A percentile compares a stretch with the other conserved stretches of the same genome.
These are phyloP conservation scores for Remorina albescens DNA, from an alignment of 2,797 vertebrate species.

Conservation along the genomic window DNA sequence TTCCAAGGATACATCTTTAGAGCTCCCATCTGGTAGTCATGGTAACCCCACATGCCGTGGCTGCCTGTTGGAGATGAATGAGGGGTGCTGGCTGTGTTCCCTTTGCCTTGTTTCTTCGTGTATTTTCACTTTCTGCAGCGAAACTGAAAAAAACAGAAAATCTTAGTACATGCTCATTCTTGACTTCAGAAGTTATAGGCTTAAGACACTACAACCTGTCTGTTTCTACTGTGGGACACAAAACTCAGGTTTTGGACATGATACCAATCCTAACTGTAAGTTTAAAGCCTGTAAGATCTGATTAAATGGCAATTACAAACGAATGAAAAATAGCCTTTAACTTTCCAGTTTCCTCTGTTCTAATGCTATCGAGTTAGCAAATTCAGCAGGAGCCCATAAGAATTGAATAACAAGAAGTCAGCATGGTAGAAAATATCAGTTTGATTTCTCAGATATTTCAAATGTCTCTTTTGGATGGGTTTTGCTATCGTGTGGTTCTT, in stretches of 20 bases:
- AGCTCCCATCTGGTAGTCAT: conserved; percentile 90
- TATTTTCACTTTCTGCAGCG: conserved; percentile 81
- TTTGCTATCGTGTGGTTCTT: neutral
- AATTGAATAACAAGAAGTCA: no score
- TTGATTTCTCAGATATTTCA: no score
- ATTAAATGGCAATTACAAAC: neutral
- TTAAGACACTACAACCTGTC: neutral
- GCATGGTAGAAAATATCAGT: no score
- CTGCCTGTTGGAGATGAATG: conserved; percentile 88
- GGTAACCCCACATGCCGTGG: conserved; percentile 89
- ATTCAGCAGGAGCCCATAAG: no score
- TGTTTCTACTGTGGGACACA: neutral
- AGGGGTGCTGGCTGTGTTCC: conserved; percentile 85
- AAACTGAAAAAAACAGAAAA: conserved; percentile 43
- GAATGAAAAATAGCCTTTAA: neutral
- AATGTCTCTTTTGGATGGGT: no score
- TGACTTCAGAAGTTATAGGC: neutral
- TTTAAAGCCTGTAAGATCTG: neutral
- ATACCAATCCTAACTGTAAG: neutral
- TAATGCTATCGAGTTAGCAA: neutral
- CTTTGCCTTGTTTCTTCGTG: conserved; percentile 90
- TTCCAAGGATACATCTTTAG: conserved; percentile 87
- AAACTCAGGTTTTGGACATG: neutral
- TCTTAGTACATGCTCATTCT: neutral
- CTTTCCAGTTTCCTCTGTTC: neutral